Evolutionary conservation across 2,888 invertebrate genomes (phyloP).

Genomic region (Autographa pulchrina): DNA sequence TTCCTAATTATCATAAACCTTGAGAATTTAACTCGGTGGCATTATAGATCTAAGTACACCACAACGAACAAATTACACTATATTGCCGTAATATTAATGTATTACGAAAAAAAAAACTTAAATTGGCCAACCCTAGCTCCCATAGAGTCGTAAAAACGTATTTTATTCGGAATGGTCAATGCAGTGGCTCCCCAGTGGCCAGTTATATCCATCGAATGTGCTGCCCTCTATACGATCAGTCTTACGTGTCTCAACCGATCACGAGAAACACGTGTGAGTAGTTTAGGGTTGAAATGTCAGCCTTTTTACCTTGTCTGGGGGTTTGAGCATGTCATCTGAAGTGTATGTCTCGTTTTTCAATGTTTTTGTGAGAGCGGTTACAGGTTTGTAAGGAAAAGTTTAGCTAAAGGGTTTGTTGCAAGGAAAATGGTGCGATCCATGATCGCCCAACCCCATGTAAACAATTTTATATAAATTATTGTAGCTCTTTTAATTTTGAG

Average conservation of each 20-base stretch:
- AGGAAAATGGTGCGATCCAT: not conserved
- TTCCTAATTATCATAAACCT: too few species aligned
- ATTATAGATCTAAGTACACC: too few species aligned
- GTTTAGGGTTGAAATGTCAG: conserved; percentile 31
- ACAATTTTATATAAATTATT: too few species aligned
- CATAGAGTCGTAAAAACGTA: conserved; percentile 71
- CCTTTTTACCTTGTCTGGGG: conserved; percentile 24
- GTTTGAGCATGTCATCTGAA: not conserved
- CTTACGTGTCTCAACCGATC: conserved; percentile 55
- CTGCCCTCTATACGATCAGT: conserved; percentile 56
- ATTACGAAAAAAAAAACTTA: not conserved
- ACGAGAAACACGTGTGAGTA: conserved; percentile 48
- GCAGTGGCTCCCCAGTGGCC: conserved; percentile 70
- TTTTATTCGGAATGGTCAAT: conserved; percentile 75
- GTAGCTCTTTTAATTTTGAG: too few species aligned
- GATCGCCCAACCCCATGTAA: too few species aligned
- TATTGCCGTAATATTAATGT: too few species aligned
- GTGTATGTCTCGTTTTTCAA: not conserved
- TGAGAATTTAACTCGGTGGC: too few species aligned
- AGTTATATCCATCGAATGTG: conserved; percentile 66
- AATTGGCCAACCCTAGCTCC: conserved; percentile 49
- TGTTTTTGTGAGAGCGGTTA: not conserved
- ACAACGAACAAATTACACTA: too few species aligned
- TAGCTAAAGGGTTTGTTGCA: not conserved
- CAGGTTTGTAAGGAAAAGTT: not conserved